phyloP scores from a whole-genome alignment of 2,888 invertebrate genomes.

The Latrodectus elegans region DNA sequence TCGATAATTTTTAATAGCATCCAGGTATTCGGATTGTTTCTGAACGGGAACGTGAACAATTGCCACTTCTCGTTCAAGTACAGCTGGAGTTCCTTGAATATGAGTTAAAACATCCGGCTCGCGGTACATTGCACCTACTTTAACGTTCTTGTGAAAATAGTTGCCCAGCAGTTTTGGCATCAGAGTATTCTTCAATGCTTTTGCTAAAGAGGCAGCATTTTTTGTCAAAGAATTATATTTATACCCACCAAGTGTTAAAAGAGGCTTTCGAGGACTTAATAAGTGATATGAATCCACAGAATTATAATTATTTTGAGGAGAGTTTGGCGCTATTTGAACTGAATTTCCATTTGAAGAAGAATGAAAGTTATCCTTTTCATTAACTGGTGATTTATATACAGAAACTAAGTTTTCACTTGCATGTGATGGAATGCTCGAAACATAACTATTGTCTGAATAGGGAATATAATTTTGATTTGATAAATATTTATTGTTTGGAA shows the following conservation, averaged over 20 bases:
- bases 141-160: conserved; percentile 25
- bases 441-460: background rate
- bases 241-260: conserved; percentile 4
- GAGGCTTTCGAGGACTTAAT: conserved; percentile 1
- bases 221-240: conserved; percentile 18
- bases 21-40: background rate
- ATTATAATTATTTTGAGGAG: conserved; percentile 10
- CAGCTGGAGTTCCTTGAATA: conserved; percentile 36
- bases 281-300: conserved; percentile 4
- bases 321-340: too few species aligned
- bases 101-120: conserved; percentile 32
- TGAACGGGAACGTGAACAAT: conserved; percentile 49
- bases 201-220: background rate
- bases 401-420: background rate
- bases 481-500: background rate
- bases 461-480: background rate
- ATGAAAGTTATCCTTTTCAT: background rate
- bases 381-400: background rate
- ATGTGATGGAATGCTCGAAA: background rate
- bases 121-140: conserved; percentile 28
- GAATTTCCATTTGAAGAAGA: background rate
- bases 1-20: background rate
- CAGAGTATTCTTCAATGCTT: conserved; percentile 11
- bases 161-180: conserved; percentile 17
- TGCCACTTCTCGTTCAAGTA: conserved; percentile 52